These are phyloP conservation scores for Trochalopteron elliotii DNA, from an alignment of 2,113 vertebrate genomes.

Conservation along the genomic window DNA sequence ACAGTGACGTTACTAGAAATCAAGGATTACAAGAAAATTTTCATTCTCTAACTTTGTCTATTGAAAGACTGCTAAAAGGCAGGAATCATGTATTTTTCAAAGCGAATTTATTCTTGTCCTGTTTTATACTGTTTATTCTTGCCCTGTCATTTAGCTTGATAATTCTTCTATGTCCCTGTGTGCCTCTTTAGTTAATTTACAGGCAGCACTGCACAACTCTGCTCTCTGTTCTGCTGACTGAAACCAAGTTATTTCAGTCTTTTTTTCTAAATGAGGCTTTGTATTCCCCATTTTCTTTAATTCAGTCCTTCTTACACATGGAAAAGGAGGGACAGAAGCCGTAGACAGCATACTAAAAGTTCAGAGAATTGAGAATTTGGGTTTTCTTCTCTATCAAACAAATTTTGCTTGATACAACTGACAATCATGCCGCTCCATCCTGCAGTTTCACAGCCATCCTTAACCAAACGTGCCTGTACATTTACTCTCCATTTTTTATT, in stretches of 20 bases:
- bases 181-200: not conserved
- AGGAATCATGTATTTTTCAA: not conserved
- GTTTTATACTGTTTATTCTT: not conserved
- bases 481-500: not conserved
- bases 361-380: not conserved
- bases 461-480: not conserved
- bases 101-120: not conserved
- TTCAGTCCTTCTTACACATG: not conserved
- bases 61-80: not conserved
- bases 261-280: not conserved
- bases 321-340: not conserved
- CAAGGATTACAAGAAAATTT: not conserved
- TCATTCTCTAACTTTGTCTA: not conserved
- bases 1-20: not conserved
- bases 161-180: not conserved
- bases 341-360: not conserved
- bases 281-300: not conserved
- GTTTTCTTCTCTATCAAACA: not conserved
- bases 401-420: rapidly evolving
- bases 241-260: not conserved
- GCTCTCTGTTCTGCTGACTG: not conserved
- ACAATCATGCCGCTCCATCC: rapidly evolving
- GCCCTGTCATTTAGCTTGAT: not conserved
- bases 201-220: not conserved
- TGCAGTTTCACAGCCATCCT: not conserved